Conservation (phyloP, 2,888 invertebrate species). For the Cephus spinipes region DNA sequence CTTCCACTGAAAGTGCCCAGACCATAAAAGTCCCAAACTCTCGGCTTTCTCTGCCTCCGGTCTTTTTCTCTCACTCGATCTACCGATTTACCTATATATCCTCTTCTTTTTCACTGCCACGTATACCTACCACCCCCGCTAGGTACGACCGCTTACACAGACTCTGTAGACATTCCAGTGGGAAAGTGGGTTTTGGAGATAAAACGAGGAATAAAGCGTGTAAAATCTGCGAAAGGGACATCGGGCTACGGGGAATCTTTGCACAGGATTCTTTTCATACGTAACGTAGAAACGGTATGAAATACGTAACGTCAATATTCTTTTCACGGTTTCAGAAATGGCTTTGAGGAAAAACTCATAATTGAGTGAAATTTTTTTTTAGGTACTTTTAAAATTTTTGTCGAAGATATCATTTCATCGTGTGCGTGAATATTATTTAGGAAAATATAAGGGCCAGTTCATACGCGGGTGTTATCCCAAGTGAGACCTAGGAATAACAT, state of each 20-base stretch:
- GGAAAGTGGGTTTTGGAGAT: constrained; percentile 11
- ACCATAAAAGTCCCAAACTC: constrained; percentile 57
- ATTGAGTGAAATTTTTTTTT: not conserved
- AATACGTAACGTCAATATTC: not conserved
- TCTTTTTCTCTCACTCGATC: constrained; percentile 17
- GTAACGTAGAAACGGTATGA: not conserved
- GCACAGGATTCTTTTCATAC: not conserved
- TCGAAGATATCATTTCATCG: not conserved
- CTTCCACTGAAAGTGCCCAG: constrained; percentile 27
- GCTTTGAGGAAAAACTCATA: not conserved
- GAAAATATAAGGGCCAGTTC: too few species aligned
- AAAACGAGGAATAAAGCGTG: constrained; percentile 7
- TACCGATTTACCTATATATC: constrained; percentile 19
- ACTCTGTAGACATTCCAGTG: constrained; percentile 9
- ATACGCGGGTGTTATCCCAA: not conserved
- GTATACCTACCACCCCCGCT: not conserved
- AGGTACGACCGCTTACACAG: constrained; percentile 5
- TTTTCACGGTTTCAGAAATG: not conserved
- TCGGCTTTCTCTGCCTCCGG: constrained; percentile 16
- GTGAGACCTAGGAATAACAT: not conserved
- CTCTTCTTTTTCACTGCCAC: not conserved
- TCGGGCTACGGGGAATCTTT: not conserved
- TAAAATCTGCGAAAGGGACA: constrained; percentile 13
- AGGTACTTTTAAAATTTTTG: not conserved
- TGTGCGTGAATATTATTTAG: not conserved